Evolutionary conservation across 2,797 vertebrate genomes (phyloP).

Genomic region (Typhlichthys eigenmanni): DNA sequence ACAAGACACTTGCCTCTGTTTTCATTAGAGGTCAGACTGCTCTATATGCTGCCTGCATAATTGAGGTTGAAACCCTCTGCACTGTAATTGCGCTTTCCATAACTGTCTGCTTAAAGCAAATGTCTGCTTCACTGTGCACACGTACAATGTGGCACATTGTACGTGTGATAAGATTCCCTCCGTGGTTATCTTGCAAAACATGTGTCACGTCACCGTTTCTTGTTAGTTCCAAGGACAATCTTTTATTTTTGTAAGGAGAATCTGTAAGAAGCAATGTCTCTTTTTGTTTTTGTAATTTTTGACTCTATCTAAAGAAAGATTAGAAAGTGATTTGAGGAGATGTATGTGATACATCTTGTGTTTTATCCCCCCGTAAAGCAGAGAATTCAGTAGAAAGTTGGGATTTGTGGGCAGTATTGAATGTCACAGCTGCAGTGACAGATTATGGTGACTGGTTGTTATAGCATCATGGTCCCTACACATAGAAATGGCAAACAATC

Average conservation of each 20-base stretch:
- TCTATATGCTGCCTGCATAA: slow-evolving; percentile 76
- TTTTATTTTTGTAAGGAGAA: slow-evolving; percentile 4
- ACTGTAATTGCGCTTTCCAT: slow-evolving; percentile 78
- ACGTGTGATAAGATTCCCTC: neutral
- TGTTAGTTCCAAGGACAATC: slow-evolving; percentile 60
- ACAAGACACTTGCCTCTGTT: slow-evolving; percentile 72
- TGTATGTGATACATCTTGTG: neutral
- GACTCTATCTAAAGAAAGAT: slow-evolving; percentile 25
- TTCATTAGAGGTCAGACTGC: slow-evolving; percentile 75
- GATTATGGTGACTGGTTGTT: neutral
- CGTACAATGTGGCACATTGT: slow-evolving; percentile 21
- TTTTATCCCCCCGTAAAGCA: slow-evolving; percentile 6
- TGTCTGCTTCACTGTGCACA: slow-evolving; percentile 54
- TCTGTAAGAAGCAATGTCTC: slow-evolving; percentile 44
- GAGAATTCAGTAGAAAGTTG: too few species aligned
- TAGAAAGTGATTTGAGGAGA: slow-evolving; percentile 11
- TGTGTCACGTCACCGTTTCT: slow-evolving; percentile 43
- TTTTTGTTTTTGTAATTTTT: slow-evolving; percentile 28
- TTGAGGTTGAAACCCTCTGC: slow-evolving; percentile 76
- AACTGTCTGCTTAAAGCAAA: slow-evolving; percentile 75
- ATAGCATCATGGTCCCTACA: too few species aligned
- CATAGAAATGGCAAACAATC: neutral
- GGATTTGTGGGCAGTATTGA: too few species aligned
- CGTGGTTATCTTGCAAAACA: neutral
- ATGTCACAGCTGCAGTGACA: too few species aligned